Conservation (phyloP, 1,140 invertebrate genomes). For the Choristoneura fumiferana region DNA sequence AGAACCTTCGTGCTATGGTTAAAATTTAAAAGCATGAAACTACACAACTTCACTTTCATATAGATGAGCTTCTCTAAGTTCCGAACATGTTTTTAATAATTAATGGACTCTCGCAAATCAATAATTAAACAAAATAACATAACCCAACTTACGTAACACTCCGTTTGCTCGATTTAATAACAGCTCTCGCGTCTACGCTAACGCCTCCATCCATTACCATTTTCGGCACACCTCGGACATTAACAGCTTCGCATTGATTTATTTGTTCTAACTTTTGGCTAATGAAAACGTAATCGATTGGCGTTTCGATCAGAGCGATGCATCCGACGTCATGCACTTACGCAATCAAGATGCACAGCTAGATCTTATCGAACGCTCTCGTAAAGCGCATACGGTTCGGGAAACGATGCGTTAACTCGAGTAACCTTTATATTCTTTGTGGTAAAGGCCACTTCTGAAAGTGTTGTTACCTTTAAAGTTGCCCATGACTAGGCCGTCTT, state of each 20-base stretch:
- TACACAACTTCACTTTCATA: no score
- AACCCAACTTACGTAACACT: background rate
- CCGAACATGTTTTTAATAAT: no score
- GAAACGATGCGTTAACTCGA: no score
- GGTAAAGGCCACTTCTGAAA: no score
- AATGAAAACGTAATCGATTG: constrained; percentile 18
- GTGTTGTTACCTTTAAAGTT: background rate
- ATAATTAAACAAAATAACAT: background rate
- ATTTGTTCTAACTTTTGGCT: constrained; percentile 8
- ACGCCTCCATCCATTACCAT: constrained; percentile 6
- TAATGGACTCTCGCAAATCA: background rate
- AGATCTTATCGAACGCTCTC: constrained; percentile 27
- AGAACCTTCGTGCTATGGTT: no score
- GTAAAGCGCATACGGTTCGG: no score
- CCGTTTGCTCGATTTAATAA: constrained; percentile 5
- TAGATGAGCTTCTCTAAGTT: no score
- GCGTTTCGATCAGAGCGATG: constrained; percentile 16
- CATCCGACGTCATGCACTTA: constrained; percentile 40
- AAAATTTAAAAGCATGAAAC: no score
- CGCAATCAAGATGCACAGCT: constrained; percentile 56
- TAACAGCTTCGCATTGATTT: constrained; percentile 17
- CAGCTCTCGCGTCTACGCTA: background rate
- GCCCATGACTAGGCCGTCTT: background rate
- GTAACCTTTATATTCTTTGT: no score
- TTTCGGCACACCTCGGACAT: constrained; percentile 9